phyloP scores from a whole-genome alignment of 2,888 invertebrate genomes.

The Tenthredo distinguenda region DNA sequence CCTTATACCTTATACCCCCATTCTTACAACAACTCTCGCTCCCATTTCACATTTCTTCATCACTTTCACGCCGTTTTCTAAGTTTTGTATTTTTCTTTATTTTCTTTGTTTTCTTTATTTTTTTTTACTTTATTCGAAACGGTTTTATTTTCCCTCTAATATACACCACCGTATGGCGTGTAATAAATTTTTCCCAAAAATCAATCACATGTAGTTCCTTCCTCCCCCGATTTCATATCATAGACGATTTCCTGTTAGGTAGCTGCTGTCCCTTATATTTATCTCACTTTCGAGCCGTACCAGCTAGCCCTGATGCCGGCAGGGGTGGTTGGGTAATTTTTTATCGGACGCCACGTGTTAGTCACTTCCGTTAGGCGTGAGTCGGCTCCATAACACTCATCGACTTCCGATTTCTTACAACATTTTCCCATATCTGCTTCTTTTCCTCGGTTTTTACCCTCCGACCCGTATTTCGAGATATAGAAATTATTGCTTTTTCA shows the following conservation, averaged over 20 bases:
- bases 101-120: not conserved
- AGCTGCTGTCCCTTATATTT: slow-evolving; percentile 45
- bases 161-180: too few species aligned
- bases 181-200: not conserved
- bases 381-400: slow-evolving; percentile 43
- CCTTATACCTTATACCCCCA: not conserved
- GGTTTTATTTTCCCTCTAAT: not conserved
- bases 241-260: slow-evolving; percentile 39
- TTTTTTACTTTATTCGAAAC: too few species aligned
- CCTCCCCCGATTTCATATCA: not conserved
- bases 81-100: not conserved
- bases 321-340: slow-evolving; percentile 38
- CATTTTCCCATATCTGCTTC: not conserved
- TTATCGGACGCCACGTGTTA: slow-evolving; percentile 43
- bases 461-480: not conserved
- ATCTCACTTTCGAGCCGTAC: slow-evolving; percentile 31
- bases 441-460: not conserved
- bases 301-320: not conserved
- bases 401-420: slow-evolving; percentile 42
- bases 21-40: slow-evolving; percentile 15
- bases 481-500: slow-evolving; percentile 1
- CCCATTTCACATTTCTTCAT: slow-evolving; percentile 41
- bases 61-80: not conserved
- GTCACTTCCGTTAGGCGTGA: slow-evolving; percentile 50
- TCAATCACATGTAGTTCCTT: not conserved